Evolutionary conservation across 2,797 vertebrate genomes (phyloP), one percentile per base, ranked within the genome.

Genomic region (Melanotaenia boesemani): DNA sequence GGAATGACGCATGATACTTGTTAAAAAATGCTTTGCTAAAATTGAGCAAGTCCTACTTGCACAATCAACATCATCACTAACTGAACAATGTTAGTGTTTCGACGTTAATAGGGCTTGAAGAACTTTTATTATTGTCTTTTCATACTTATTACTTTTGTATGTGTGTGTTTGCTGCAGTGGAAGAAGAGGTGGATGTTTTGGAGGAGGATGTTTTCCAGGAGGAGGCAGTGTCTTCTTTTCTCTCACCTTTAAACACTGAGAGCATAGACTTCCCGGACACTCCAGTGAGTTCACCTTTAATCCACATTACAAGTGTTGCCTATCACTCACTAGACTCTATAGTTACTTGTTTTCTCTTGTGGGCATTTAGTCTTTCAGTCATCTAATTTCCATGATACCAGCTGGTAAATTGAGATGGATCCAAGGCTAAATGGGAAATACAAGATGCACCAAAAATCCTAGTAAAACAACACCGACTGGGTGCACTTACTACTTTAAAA

Each of bases 171-270:
- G 65, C 73, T 12, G 59, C 52, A 32, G 68, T 60, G 48, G 80
- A 78, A 18, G 11, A 64, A 5, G 86, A 86, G 30, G 0, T 63
- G 5, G 83, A 88, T 0, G 77, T 68, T 16, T 56, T 90, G 78
- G 90, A 88, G 61, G 88, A 90, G 64, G 90, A 92, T 6, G 88
- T 91, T n/a, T 90, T 90, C 73, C 86, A 70, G 6, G 90, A 91
- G 67, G 90, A 91, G 39, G 13, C 20, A 0, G 82, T 48, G 64
- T 75, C 84, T 60, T 67, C 83, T 32, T 30, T 65, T 3, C 57
- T 85, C 7, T 85, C 90, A 0, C 87, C 89, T 8, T 68, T 92
- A 11, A 57, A 44, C 4, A 1, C 66, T 0, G 80, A 88, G 30
- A 78, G 15, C 20, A 0, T 85, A 0, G 87, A 91, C 39, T 63